These are phyloP conservation scores for Dynastes grantii DNA, from an alignment of 2,888 invertebrate species.

Conservation along the genomic window DNA sequence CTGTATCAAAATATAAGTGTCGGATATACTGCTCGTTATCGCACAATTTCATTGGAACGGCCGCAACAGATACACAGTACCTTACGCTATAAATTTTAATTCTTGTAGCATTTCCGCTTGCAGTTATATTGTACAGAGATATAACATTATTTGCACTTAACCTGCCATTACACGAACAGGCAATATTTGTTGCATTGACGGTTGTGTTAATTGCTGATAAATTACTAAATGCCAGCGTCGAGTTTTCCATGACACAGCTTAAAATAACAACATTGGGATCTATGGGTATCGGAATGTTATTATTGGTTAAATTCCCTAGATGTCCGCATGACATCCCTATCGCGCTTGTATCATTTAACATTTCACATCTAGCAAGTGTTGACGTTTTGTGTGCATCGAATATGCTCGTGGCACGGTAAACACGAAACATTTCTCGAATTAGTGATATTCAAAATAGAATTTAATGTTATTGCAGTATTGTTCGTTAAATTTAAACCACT, in stretches of 20 bases:
- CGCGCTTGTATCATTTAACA: neutral
- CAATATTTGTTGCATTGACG: neutral
- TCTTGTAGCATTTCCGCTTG: neutral
- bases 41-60: constrained; percentile 31
- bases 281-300: neutral
- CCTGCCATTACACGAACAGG: neutral
- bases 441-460: neutral
- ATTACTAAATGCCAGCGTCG: neutral
- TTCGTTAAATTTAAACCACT: constrained; percentile 20
- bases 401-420: neutral
- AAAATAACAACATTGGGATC: neutral
- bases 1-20: constrained; percentile 11
- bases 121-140: neutral
- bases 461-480: neutral
- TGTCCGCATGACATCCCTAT: constrained; percentile 4
- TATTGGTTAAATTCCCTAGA: neutral
- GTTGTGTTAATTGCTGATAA: neutral
- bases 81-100: constrained; percentile 24
- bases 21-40: constrained; percentile 30
- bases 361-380: constrained; percentile 7
- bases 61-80: constrained; percentile 36
- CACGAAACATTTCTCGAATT: constrained; percentile 10
- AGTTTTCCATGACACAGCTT: neutral
- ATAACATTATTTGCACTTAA: neutral
- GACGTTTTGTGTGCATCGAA: neutral